phyloP scores from a whole-genome alignment of 2,888 invertebrate species.

The Meiosimyza platycephala region DNA sequence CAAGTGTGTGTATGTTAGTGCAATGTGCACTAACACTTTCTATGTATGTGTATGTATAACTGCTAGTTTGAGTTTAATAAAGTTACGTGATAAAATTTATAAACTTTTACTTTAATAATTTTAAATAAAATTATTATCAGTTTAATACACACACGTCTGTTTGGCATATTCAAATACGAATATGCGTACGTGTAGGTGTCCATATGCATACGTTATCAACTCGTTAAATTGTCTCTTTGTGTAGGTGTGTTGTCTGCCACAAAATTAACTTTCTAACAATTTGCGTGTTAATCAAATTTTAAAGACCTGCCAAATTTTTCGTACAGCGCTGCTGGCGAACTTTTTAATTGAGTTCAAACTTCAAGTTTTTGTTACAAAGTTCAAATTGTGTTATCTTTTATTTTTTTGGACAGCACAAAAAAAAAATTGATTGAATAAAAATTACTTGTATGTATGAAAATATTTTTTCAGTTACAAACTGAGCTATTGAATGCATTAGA shows the following conservation, averaged over 20 bases:
- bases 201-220: background rate
- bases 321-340: no score
- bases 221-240: background rate
- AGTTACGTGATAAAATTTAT: constrained; percentile 27
- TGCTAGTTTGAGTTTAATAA: constrained; percentile 24
- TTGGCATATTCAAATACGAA: background rate
- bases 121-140: constrained; percentile 36
- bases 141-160: constrained; percentile 29
- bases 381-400: no score
- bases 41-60: background rate
- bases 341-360: no score
- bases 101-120: constrained; percentile 24
- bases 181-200: constrained; percentile 5
- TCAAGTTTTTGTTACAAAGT: no score
- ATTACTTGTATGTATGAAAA: no score
- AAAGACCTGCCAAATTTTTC: constrained; percentile 10
- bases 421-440: no score
- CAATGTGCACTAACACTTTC: background rate
- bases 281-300: constrained; percentile 22
- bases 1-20: background rate
- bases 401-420: no score
- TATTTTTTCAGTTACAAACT: no score
- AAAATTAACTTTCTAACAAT: constrained; percentile 28
- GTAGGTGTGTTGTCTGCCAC: background rate
- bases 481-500: no score